Base-by-base conservation (phyloP, 2,797 vertebrate genomes). In the Myripristis jacobus region DNA sequence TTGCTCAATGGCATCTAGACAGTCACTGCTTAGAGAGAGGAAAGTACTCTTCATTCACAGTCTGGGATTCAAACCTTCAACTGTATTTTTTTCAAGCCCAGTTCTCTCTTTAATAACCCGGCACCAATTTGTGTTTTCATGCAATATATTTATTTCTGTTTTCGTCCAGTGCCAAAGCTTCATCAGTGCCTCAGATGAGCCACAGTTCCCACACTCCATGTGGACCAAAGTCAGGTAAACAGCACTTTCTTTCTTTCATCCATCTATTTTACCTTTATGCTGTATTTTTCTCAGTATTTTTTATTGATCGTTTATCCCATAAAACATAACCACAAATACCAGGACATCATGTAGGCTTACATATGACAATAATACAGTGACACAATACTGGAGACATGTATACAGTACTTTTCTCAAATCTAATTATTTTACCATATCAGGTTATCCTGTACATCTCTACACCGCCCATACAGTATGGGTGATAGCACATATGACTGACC, bases 181-280 rank as follows among this genome's bases (percentile, higher is more conserved):
- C 81, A 22, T 53, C 82, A n/a, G 43, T 19, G 59, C 65, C 86
- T 66, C 86, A 82, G 64, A 82, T 79, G 70, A 81, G 70, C 61
- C 77, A 75, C 43, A 75, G 36, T 25, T 70, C 73, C 12, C 65
- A 71, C 4, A 68, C 48, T 0, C 50, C 69, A 46, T 73, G 55
- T 29, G 72, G 77, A 74, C 77, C 77, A 1, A 85, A 89, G 41
- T 46, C 82, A 53, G 90, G 92, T 92, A 79, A 80, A 65, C n/a
- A 36, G 3, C 16, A 8, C 11, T 21, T 24, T 29, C 12, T 53
- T 2, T 0, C n/a, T 27, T 47, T 36, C 6, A n/a, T 27, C 8
- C 29, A 46, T 18, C 16, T 19, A 22, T 22, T 53, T 53, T 12
- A 16, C 13, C 15, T 7, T 53, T 18, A 53, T 29, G 24, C 6